Percentiles rank a stretch among this genome's conserved stretches.
These are phyloP conservation scores for Dynastes maya DNA, from an alignment of 2,888 invertebrate species.

Conservation along the genomic window DNA sequence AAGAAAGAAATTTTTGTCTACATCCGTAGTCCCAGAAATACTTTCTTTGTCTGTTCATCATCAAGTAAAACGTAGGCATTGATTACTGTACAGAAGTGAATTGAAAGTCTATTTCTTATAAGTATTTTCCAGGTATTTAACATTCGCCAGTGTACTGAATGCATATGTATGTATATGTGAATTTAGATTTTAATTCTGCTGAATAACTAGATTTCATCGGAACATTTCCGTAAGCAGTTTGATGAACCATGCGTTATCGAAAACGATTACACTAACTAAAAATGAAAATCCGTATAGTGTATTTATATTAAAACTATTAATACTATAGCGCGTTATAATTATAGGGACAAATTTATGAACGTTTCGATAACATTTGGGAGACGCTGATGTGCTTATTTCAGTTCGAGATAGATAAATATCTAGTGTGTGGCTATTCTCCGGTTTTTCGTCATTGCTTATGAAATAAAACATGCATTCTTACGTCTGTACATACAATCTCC, in stretches of 20 bases:
- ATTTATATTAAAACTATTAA: background rate
- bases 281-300: background rate
- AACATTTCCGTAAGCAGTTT: background rate
- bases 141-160: background rate
- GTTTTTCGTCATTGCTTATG: conserved; percentile 2
- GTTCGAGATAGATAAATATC: conserved; percentile 7
- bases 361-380: background rate
- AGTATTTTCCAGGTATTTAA: background rate
- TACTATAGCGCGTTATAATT: background rate
- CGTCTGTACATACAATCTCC: background rate
- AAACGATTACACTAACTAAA: background rate
- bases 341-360: background rate
- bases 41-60: too few relatives aligned
- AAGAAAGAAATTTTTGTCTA: too few relatives aligned
- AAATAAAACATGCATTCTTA: conserved; percentile 2
- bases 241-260: background rate
- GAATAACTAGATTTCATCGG: too few relatives aligned
- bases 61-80: too few relatives aligned
- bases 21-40: too few relatives aligned
- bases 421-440: background rate
- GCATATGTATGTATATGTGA: background rate
- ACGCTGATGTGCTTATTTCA: background rate
- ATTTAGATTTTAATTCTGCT: background rate
- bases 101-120: background rate
- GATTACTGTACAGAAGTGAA: too few relatives aligned